Base-by-base conservation (phyloP, 2,888 invertebrate species). In the Epirrhoe tristata region DNA sequence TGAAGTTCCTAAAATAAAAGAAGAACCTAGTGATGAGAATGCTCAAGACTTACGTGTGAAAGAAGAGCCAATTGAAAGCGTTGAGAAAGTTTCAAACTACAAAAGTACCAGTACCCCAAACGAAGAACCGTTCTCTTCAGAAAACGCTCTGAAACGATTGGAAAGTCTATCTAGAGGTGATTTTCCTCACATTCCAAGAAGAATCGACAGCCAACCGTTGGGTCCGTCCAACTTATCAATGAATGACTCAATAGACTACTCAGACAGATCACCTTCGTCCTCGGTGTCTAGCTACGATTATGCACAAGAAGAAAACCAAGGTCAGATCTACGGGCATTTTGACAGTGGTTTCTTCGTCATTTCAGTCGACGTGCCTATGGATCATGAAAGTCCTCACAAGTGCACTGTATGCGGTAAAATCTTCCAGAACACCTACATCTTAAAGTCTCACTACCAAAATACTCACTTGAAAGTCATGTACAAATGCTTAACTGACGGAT, bases 401-500 rank as follows among this genome's bases (percentile, higher is more conserved):
- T 99, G 99, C 88, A 96, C 97, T 3, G 97, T 97, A 39, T 99
- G 99, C 86, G 98, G 97, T 6, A 98, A 98, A 90, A 95, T 97
- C 81, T 99, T 98, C 88, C 98, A 97, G 87, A 99, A 98, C 83
- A 97, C 98, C 79, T 98, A 98, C 84, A 97, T 97, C 58, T 96
- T 98, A 31, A 98, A 98, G 90, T 97, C 97, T 0, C 99, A 99
- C 86, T 99, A 98, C 87, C 98, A 98, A 93, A 98, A 98, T 87
- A 97, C 98, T 8, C 99, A 99, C 89, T 95, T 99, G 60, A 99
- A 99, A 90, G 91, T 98, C 68, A 98, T 98, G 97, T 98, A 98
- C 90, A 97, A 97, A 84, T 99, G 99, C 91, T 97, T 96, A 80
- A 96, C 98, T 32, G 98, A 98, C 74, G 98, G 98, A 0, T 99